Conservation (phyloP, 2,113 vertebrate species). For the Uria lomvia region DNA sequence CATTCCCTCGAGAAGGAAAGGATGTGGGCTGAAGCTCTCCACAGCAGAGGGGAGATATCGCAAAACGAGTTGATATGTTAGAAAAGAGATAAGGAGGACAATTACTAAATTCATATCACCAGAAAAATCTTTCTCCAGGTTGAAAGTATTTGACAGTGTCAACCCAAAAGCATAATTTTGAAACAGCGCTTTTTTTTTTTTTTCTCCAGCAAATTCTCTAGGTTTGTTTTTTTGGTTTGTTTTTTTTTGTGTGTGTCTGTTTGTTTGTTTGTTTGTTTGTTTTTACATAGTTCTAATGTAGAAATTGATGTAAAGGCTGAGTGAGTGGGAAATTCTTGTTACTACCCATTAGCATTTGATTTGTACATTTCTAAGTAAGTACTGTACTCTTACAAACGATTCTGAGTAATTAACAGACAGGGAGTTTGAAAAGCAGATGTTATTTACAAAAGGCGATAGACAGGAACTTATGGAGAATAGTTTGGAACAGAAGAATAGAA, state of each 20-base stretch:
- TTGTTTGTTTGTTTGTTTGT: not conserved
- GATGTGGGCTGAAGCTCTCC: not conserved
- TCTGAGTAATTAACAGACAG: slow-evolving; percentile 50
- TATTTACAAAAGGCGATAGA: slow-evolving; percentile 53
- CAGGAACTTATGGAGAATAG: slow-evolving; percentile 49
- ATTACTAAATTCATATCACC: not conserved
- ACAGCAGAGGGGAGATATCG: not conserved
- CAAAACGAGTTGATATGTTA: not conserved
- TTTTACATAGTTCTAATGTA: not conserved
- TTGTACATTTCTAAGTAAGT: slow-evolving; percentile 30
- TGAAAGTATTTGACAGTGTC: not conserved
- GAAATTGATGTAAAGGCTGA: slow-evolving; percentile 16
- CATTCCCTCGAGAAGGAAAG: not conserved
- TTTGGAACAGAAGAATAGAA: slow-evolving; percentile 50
- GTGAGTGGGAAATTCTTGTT: slow-evolving; percentile 26
- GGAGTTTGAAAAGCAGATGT: slow-evolving; percentile 62
- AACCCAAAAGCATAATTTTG: not conserved
- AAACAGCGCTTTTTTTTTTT: not conserved
- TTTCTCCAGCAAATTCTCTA: not conserved
- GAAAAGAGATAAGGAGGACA: not conserved
- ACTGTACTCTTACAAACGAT: not conserved
- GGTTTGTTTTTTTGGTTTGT: not conserved
- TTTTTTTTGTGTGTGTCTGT: no score
- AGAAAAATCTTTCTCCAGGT: not conserved
- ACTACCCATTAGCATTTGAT: slow-evolving; percentile 41